Conservation (phyloP, 2,888 invertebrate genomes). For the Thera obeliscata region DNA sequence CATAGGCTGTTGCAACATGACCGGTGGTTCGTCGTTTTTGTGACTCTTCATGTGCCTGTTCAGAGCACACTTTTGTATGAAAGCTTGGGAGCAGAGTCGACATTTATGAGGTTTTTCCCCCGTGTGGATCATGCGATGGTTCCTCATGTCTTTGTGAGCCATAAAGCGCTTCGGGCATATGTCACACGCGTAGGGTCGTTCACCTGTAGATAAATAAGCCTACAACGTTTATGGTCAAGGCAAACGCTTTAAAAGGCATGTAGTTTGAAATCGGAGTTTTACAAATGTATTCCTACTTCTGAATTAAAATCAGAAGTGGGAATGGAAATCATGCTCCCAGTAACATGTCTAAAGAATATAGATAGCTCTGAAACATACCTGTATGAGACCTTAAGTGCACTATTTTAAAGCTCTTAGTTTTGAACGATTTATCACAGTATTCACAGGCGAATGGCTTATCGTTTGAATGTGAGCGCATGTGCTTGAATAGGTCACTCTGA, state of each 20-base stretch:
- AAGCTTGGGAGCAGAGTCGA: constrained; percentile 93
- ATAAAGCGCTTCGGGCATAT: constrained; percentile 95
- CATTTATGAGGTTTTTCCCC: constrained; percentile 97
- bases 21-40: constrained; percentile 45
- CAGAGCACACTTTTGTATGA: constrained; percentile 95
- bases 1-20: constrained; percentile 8
- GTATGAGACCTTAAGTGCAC: constrained; percentile 93
- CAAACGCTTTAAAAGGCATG: background rate
- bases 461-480: constrained; percentile 88
- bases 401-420: constrained; percentile 92
- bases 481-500: constrained; percentile 77
- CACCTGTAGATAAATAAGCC: constrained; percentile 71
- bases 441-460: constrained; percentile 94
- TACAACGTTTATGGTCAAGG: background rate
- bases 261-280: background rate
- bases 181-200: constrained; percentile 93
- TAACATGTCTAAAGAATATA: no score
- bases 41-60: constrained; percentile 94
- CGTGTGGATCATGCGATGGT: constrained; percentile 95
- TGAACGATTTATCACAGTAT: constrained; percentile 94
- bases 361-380: constrained; percentile 64
- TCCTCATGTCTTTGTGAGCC: constrained; percentile 95
- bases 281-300: no score
- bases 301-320: no score
- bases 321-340: no score